phyloP scores from a whole-genome alignment of 2,888 invertebrate genomes.

The Clitarchus hookeri region DNA sequence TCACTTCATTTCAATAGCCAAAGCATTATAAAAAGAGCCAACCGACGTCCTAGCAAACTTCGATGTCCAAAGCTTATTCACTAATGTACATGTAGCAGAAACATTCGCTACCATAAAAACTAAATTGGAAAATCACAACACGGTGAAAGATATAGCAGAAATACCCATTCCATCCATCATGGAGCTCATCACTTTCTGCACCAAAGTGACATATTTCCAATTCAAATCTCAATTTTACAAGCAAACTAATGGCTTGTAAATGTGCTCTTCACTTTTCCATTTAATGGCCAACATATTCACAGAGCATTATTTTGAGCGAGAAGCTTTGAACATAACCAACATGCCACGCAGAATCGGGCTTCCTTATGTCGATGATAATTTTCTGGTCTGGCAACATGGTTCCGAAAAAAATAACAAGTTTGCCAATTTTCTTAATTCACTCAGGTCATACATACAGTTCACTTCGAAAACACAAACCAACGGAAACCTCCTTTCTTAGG shows the following conservation, averaged over 20 bases:
- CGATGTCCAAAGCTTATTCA: not conserved
- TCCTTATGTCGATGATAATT: not conserved
- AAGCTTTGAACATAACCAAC: not conserved
- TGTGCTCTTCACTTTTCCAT: not conserved
- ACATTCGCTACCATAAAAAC: not conserved
- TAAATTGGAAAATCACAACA: not conserved
- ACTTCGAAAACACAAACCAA: not conserved
- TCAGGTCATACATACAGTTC: not conserved
- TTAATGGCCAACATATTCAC: not conserved
- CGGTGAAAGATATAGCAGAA: not conserved
- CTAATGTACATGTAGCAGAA: not conserved
- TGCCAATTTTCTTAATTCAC: not conserved
- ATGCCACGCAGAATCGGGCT: not conserved
- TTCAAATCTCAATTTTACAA: not conserved
- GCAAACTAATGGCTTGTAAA: not conserved
- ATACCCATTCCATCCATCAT: not conserved
- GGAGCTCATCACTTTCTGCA: not conserved
- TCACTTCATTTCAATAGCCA: not conserved
- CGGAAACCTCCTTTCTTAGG: not conserved
- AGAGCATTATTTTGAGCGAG: not conserved
- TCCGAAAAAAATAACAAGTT: not conserved
- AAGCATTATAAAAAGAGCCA: not conserved
- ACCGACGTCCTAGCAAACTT: not conserved
- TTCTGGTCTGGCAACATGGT: not conserved
- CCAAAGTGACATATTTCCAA: not conserved